Evolutionary conservation across 2,888 invertebrate species (phyloP), one percentile per base, ranked within the genome.

Genomic region (Meiosimyza platycephala): DNA sequence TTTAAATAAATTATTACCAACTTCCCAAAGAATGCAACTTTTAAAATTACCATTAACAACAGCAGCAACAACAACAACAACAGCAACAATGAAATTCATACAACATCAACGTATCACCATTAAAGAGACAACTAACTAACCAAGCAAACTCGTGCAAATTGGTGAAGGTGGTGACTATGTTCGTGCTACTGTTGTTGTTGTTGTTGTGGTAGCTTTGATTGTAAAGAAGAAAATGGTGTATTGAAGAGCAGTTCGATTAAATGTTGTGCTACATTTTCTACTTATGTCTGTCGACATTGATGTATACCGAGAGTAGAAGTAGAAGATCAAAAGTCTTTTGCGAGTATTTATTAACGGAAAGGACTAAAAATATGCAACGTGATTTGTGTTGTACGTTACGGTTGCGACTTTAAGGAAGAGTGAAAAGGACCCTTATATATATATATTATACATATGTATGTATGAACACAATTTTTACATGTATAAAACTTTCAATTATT

Each of bases 1-100:
- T 84, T 84, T 84, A 83, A 84, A 84, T 84, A 84, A 84, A 84
- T 84, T 84, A 84, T 84, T 80, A 75, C 82, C 76, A 76, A 74
- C 77, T 57, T 12, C 18, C 52, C 12, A 22, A 70, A 48, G 70
- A 62, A 70, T 22, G 54, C 62, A 54, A 63, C 52, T 33, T 40
- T 40, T 54, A 62, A 54, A 70, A 70, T 52, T 52, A 51, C 62
- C 60, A 62, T 22, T 11, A 66, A 40, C 47, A 66, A 28, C 52
- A 54, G 47, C 55, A 63, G 22, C 33, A 48, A 48, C 54, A 64
- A 60, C 54, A 16, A 7, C 59, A 62, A 33, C 48, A 22, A 13
- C 50, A 48, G 63, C 50, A 54, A 65, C 57, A 33, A 47, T 16
- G 51, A 18, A 47, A 22, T 40, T 40, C 63, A 62, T 22, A 22